Evolutionary conservation across 2,888 invertebrate genomes (phyloP).

Genomic region (Platycheirus albimanus): DNA sequence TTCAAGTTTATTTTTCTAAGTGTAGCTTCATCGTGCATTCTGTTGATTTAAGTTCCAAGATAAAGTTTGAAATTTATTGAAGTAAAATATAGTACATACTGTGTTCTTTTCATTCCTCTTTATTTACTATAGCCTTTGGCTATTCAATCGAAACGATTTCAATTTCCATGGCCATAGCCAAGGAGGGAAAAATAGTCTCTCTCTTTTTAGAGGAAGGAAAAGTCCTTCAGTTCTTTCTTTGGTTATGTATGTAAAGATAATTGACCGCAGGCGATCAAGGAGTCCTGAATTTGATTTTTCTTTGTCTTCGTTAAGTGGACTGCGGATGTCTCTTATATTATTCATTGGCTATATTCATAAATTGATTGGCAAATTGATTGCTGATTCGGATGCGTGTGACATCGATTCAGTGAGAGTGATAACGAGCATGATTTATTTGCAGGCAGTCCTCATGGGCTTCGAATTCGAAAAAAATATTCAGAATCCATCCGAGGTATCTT

Average conservation of each 20-base stretch:
- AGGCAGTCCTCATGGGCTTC: conserved; percentile 58
- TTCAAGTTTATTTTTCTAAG: conserved; percentile 20
- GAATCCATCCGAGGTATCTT: conserved; percentile 42
- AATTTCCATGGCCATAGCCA: conserved; percentile 56
- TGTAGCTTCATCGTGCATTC: conserved; percentile 33
- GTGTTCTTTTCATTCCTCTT: conserved; percentile 65
- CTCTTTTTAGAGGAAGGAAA: conserved; percentile 32
- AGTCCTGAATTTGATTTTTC: conserved; percentile 64
- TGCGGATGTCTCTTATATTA: conserved; percentile 13
- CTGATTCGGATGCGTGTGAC: conserved; percentile 64
- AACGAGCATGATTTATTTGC: conserved; percentile 68
- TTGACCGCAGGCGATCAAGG: conserved; percentile 43
- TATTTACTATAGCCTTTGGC: conserved; percentile 56
- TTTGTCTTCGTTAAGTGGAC: conserved; percentile 31
- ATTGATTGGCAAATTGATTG: conserved; percentile 62
- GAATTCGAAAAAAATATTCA: conserved; percentile 37
- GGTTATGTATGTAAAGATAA: conserved; percentile 45
- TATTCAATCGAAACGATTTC: conserved; percentile 71
- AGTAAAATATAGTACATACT: conserved; percentile 63
- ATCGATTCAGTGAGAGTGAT: conserved; percentile 59
- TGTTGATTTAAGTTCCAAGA: conserved; percentile 67
- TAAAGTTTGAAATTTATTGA: conserved; percentile 72
- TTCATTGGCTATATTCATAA: conserved; percentile 57
- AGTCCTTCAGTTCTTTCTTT: conserved; percentile 43
- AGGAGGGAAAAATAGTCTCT: conserved; percentile 43